Evolutionary conservation across 1,140 invertebrate species (phyloP), one percentile per base, ranked within the genome.

Genomic region (Cydia amplana): DNA sequence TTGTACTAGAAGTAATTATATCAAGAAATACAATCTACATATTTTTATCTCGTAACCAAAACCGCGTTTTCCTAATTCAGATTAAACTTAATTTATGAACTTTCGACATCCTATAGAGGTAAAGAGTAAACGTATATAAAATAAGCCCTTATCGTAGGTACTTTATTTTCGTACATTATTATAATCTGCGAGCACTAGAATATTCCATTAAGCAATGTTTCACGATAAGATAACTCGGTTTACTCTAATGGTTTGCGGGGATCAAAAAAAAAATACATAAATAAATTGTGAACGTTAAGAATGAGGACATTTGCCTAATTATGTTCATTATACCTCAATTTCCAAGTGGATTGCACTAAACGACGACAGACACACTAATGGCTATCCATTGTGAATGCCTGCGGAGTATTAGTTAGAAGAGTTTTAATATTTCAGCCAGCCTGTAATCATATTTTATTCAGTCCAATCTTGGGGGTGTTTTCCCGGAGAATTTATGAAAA

Each of bases 401-500:
- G 64, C 14, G 25, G 16, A 10, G 65, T 70, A 40, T 18, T 18
- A 40, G n/a, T 40, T 70, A 36, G 7, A 70, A 36, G 18, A 70
- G 16, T 70, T 36, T 36, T 70, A 70, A 70, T 70, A 70, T 70
- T 40, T 40, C 65, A 36, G 28, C 28, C 32, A n/a, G 65, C 5
- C 32, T 18, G 28, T 18, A 70, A 70, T 36, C 65, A 70, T 70
- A 70, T 70, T 70, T 70, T 70, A 70, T 70, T 70, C 65, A 70
- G 32, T 36, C 65, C 65, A 70, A 70, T 70, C 65, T 70, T 32
- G 32, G n/a, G 7, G 65, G 14, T 36, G 65, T 36, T 70, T 70
- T 70, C 65, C 12, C 20, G 55, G 16, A 18, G n/a, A 70, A 70
- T 70, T 70, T 23, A 70, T 70, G 32, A 32, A 70, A 70, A 43